A percentile compares a stretch with the other conserved stretches of the same genome.
Conservation (phyloP, 2,888 invertebrate genomes). For the Phania funesta region DNA sequence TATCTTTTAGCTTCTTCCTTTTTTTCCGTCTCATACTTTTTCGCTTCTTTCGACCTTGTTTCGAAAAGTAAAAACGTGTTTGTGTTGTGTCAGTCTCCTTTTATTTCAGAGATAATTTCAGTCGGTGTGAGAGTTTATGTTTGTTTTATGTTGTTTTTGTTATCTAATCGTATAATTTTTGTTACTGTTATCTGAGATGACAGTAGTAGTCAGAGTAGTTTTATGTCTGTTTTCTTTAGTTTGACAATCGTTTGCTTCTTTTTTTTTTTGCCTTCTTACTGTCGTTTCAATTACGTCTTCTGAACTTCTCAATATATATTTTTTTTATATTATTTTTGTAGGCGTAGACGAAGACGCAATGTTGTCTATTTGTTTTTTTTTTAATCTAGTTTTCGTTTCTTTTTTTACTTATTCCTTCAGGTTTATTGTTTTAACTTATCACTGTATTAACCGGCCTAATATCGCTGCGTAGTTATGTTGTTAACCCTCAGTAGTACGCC, state of each 20-base stretch:
- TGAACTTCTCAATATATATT: conserved; percentile 21
- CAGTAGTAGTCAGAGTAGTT: conserved; percentile 15
- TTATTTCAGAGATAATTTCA: not conserved
- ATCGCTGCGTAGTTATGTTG: conserved; percentile 3
- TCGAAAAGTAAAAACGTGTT: too few relatives aligned
- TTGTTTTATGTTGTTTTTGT: conserved; percentile 43
- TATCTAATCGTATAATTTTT: conserved; percentile 60
- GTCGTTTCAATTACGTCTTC: conserved; percentile 30
- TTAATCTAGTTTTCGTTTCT: not conserved
- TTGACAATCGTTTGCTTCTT: not conserved
- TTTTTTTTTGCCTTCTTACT: conserved; percentile 12
- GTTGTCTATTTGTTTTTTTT: conserved; percentile 42
- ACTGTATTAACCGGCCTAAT: not conserved
- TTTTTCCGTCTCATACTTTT: not conserved
- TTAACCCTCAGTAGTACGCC: not conserved
- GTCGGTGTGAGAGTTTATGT: conserved; percentile 47
- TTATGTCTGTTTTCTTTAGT: conserved; percentile 29
- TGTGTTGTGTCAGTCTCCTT: not conserved
- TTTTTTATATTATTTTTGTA: conserved; percentile 31
- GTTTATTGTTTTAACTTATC: not conserved
- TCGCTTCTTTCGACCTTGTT: not conserved
- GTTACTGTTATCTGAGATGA: conserved; percentile 46
- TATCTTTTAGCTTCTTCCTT: not conserved
- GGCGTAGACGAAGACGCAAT: conserved; percentile 60
- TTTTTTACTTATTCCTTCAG: not conserved